A percentile compares a stretch with the other conserved stretches of the same genome.
Conservation (phyloP, 2,888 invertebrate species). For the Charanyca ferruginea region DNA sequence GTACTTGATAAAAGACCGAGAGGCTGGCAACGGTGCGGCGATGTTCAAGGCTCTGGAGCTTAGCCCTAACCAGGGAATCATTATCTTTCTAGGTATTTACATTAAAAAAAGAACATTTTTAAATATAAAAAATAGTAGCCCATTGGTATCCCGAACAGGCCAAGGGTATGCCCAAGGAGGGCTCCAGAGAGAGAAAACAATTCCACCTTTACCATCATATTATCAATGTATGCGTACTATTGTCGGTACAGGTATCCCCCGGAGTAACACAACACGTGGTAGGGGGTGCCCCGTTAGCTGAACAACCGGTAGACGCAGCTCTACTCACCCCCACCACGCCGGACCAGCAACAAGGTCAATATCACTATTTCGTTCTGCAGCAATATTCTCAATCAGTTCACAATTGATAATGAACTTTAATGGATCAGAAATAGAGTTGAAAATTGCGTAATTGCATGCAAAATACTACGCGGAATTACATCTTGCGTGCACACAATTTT, state of each 20-base stretch:
- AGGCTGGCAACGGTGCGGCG: no score
- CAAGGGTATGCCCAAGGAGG: no score
- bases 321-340: slow-evolving; percentile 80
- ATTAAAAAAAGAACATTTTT: no score
- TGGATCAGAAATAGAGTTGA: background rate
- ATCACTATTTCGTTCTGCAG: background rate
- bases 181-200: no score
- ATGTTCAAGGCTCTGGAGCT: no score
- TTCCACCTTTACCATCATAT: background rate
- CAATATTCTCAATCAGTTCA: background rate
- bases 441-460: background rate
- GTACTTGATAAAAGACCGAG: no score
- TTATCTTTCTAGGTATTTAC: no score
- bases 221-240: slow-evolving; percentile 31
- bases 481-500: background rate
- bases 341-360: slow-evolving; percentile 83
- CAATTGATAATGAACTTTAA: background rate
- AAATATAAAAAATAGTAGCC: no score
- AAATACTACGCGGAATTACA: background rate
- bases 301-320: slow-evolving; percentile 81
- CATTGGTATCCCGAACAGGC: no score
- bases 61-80: no score
- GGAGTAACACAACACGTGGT: slow-evolving; percentile 83
- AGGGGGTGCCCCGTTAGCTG: slow-evolving; percentile 73
- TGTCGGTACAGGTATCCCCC: slow-evolving; percentile 69